phyloP scores from a whole-genome alignment of 2,888 invertebrate genomes.

The Balanococcus diminutus region DNA sequence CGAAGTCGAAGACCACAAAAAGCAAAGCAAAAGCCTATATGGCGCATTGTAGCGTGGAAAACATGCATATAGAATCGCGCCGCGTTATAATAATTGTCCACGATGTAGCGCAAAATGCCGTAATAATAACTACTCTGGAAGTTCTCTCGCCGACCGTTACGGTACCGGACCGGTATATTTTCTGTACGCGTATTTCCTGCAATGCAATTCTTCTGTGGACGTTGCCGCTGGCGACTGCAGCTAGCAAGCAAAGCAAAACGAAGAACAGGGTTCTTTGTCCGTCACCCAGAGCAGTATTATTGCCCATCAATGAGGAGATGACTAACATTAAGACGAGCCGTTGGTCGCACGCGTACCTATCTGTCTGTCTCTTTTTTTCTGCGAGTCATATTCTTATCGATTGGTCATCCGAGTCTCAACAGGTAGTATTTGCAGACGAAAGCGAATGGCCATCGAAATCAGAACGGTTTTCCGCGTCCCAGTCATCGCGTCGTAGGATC shows the following conservation, averaged over 20 bases:
- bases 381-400: background rate
- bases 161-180: slow-evolving; percentile 18
- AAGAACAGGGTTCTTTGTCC: background rate
- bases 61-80: background rate
- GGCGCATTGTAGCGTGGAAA: slow-evolving; percentile 9
- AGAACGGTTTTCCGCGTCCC: background rate
- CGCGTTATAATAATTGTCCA: slow-evolving; percentile 9
- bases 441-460: background rate
- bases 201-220: background rate
- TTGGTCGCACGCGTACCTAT: background rate
- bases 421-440: too few species aligned
- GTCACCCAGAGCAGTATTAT: background rate
- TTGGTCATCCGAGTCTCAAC: background rate
- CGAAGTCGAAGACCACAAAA: background rate
- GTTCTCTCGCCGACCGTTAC: background rate
- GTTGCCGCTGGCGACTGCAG: background rate
- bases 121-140: slow-evolving; percentile 14
- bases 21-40: background rate
- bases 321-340: background rate
- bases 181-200: background rate
- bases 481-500: background rate
- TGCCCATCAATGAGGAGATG: background rate
- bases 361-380: background rate
- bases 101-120: slow-evolving; percentile 27
- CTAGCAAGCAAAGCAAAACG: background rate